phyloP scores from a whole-genome alignment of 92 coral and sea anemone species.

The Paramuricea clavata region DNA sequence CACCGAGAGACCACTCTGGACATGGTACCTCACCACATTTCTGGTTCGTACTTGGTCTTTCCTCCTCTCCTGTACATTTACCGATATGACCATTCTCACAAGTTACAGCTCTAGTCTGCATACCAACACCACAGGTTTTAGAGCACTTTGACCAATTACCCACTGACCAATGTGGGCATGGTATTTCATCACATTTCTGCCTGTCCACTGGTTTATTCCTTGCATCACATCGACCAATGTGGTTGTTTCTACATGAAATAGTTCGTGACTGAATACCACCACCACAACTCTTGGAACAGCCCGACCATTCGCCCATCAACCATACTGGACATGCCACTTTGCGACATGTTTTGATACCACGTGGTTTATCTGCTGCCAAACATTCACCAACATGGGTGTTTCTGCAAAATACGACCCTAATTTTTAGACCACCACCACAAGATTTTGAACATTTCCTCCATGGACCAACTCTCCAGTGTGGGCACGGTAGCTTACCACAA shows the following conservation, averaged over 20 bases:
- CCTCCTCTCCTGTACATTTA: constrained; percentile 30
- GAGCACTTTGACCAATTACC: constrained; percentile 67
- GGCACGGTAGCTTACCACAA: constrained; percentile 34
- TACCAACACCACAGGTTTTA: constrained; percentile 74
- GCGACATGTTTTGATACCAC: constrained; percentile 4
- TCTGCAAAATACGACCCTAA: constrained; percentile 46
- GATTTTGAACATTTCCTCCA: constrained; percentile 63
- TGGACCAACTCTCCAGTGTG: constrained; percentile 17
- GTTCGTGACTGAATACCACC: constrained; percentile 68
- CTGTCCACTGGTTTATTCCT: constrained; percentile 15
- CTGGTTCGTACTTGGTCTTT: not conserved
- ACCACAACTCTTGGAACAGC: constrained; percentile 72
- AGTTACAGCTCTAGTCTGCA: constrained; percentile 61
- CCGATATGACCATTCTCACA: constrained; percentile 73
- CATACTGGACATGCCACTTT: constrained; percentile 24
- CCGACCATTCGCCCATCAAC: constrained; percentile 72
- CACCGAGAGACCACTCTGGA: constrained; percentile 34
- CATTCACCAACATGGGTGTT: constrained; percentile 52
- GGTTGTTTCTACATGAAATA: constrained; percentile 59
- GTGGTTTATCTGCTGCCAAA: not conserved
- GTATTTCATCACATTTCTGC: constrained; percentile 49
- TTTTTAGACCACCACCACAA: constrained; percentile 48
- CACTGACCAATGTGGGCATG: constrained; percentile 59
- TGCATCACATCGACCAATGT: constrained; percentile 30
- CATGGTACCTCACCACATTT: constrained; percentile 47